Evolutionary conservation across 2,888 invertebrate species (phyloP).

Genomic region (Rhaphigaster nebulosa): DNA sequence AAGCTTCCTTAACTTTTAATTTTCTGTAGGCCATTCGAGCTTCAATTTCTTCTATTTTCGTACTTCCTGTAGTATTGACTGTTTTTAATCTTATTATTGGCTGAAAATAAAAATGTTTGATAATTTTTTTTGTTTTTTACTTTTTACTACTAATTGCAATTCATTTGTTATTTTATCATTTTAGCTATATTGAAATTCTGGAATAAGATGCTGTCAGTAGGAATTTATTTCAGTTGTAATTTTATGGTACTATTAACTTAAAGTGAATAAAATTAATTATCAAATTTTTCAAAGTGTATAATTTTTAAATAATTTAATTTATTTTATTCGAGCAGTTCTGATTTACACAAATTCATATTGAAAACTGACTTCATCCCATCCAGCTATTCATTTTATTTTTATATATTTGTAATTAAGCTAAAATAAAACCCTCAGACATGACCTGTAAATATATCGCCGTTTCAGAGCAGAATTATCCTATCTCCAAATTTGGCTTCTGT

Average conservation of each 20-base stretch:
- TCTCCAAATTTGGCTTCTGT: no score
- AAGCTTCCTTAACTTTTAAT: constrained; percentile 74
- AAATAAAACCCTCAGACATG: background rate
- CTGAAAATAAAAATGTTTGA: constrained; percentile 39
- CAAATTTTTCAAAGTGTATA: background rate
- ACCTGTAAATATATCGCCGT: background rate
- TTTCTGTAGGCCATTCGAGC: constrained; percentile 75
- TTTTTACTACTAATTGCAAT: background rate
- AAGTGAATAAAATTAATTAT: background rate
- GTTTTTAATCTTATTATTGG: constrained; percentile 50
- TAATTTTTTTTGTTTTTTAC: no score
- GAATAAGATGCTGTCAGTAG: background rate
- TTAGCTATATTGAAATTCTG: background rate
- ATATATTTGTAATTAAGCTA: background rate
- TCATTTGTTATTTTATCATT: background rate
- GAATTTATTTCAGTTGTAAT: background rate
- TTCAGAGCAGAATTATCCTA: no score
- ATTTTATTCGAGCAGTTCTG: background rate
- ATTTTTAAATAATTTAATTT: background rate
- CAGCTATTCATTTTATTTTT: background rate
- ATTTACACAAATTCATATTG: background rate
- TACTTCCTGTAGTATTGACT: constrained; percentile 44
- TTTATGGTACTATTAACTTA: background rate
- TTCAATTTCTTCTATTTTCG: constrained; percentile 68
- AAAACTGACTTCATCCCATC: background rate